Conservation (phyloP, 2,797 vertebrate genomes). For the Melanotaenia boesemani region DNA sequence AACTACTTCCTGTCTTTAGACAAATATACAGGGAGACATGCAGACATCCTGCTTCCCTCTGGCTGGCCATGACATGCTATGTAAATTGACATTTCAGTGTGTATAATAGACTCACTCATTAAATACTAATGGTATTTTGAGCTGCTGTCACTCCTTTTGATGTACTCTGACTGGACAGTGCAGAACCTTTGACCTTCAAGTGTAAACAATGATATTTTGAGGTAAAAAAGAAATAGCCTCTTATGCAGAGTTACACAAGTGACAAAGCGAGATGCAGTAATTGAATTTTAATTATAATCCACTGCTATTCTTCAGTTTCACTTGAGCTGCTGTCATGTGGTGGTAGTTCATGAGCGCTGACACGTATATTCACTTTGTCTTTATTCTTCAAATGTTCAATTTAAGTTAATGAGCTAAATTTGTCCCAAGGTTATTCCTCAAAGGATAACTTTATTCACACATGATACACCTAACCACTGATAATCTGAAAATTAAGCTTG, state of each 20-base stretch:
- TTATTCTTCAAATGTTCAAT: slow-evolving; percentile 32
- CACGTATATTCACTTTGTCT: slow-evolving; percentile 3
- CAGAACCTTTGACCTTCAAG: slow-evolving; percentile 59
- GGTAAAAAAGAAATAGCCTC: neutral
- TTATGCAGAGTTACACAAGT: neutral
- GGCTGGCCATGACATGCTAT: slow-evolving; percentile 61
- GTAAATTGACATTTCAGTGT: slow-evolving; percentile 68
- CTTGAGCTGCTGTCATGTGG: neutral
- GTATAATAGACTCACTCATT: slow-evolving; percentile 64
- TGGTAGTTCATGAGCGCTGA: slow-evolving; percentile 20
- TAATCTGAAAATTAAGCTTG: slow-evolving; percentile 8
- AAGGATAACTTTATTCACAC: slow-evolving; percentile 8
- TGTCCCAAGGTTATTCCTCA: slow-evolving; percentile 20
- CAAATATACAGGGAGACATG: slow-evolving; percentile 65
- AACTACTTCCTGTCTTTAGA: slow-evolving; percentile 67
- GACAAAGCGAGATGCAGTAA: neutral
- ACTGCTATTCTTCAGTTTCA: no score
- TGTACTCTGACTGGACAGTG: slow-evolving; percentile 47
- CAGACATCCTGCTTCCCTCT: slow-evolving; percentile 47
- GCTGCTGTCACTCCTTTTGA: slow-evolving; percentile 43
- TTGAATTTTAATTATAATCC: neutral
- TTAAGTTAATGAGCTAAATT: slow-evolving; percentile 11
- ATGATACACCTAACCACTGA: slow-evolving; percentile 8
- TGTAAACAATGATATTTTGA: slow-evolving; percentile 58
- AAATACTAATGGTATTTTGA: slow-evolving; percentile 66